Evolutionary conservation across 1,140 invertebrate genomes (phyloP), one percentile per base, ranked within the genome.

Genomic region (Drosophila orena): DNA sequence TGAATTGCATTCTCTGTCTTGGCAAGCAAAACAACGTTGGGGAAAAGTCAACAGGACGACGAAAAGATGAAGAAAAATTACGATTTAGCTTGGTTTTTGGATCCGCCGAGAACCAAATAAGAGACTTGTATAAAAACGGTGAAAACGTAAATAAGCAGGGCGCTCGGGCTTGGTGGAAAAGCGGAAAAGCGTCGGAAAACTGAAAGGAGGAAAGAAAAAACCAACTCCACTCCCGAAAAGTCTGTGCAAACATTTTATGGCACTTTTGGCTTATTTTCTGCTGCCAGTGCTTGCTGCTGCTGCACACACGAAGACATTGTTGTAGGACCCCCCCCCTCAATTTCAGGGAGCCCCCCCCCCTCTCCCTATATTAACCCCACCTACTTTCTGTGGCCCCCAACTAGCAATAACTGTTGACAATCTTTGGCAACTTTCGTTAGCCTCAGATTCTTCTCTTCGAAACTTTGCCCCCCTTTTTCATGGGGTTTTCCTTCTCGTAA

Each of bases 321-420:
- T 55, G 49, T 54, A 34, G 24, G 54, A n/a, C 3, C 22, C 38
- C 22, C 17, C 17, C 17, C 17, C 17, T 17, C 17, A 0, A 10
- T 42, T 42, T 8, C n/a, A 7, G 40, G 8, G 42, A 10, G 17
- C 20, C 4, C 27, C 30, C 8, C 44, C 44, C 20, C 3, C 4
- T 3, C 20, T 12, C 43, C 8, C 17, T 17, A 20, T 43, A 43
- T 43, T 11, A 43, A 17, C 42, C 42, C 17, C 42, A 10, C 8
- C 20, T 11, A 11, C 20, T 12, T 42, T 8, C 37, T 35, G 34
- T 17, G 5, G 22, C 15, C 7, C 22, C 74, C 62, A 47, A 59
- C 60, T 68, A 79, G 79, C 83, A 83, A 89, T 79, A 89, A 80
- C 84, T 89, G 83, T 88, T 83, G 83, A 89, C 84, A 88, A 84